Base-by-base conservation (phyloP, 1,140 invertebrate genomes). In the Eumaeus atala region DNA sequence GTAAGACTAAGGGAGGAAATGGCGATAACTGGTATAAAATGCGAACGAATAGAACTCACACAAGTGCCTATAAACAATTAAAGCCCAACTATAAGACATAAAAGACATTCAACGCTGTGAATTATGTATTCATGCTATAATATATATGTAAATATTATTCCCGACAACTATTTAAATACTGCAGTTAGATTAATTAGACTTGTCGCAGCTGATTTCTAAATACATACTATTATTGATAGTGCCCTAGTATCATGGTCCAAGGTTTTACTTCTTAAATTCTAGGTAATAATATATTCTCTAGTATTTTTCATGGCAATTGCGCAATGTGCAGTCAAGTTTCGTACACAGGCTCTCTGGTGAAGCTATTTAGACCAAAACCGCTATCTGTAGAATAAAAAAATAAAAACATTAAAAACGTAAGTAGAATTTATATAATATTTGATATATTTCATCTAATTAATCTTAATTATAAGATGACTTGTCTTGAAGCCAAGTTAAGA, bases 171-270 rank as follows among this genome's bases (percentile, higher is more conserved):
- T 2, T 11, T 14, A 16, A 5, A 17, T 9, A 1, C 40, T 44
- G 40, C 17, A 9, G 40, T 44, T 44, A 44, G 14, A 44, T 44
- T 44, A 44, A 44, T 44, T 16, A 44, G 40, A 14, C 40, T 17
- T 44, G 40, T 44, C 40, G 12, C 3, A 16, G 40, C 40, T 44
- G 40, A 16, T 17, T 44, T 44, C 40, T 44, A 44, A 44, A 44
- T 44, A 44, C 40, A 44, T 44, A 44, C 40, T 44, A 44, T 44
- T 16, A 44, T 16, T 44, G 14, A 17, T 28, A 28, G 12, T 9
- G 14, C 17, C 14, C 40, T 9, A 44, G 14, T 6, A 7, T 44
- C 9, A 9, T 44, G 40, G 40, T 44, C 40, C 12, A 44, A 44
- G 40, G 9, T 44, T 44, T 28, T 16, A 9, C 14, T 44, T 18